These are phyloP conservation scores for Megalurothrips usitatus DNA, from an alignment of 2,888 invertebrate species.

Conservation along the genomic window DNA sequence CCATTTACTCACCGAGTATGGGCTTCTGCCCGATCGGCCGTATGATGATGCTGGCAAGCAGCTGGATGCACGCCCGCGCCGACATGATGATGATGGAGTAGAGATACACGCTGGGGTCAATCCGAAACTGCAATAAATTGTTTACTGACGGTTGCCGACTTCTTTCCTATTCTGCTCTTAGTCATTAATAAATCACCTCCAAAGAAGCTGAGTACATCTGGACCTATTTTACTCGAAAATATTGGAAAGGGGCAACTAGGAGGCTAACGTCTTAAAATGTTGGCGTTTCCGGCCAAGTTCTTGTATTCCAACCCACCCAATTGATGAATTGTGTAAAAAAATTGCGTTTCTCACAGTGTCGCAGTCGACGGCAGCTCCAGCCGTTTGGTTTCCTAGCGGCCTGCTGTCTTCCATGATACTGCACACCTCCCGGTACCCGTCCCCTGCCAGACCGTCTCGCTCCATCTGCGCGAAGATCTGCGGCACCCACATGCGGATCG, in stretches of 20 bases:
- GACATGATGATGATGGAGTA: constrained; percentile 5
- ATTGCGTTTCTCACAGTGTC: background rate
- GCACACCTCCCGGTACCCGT: background rate
- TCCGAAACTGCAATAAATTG: background rate
- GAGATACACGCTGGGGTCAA: constrained; percentile 10
- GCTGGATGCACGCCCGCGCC: background rate
- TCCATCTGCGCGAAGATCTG: constrained; percentile 2
- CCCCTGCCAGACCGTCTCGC: background rate
- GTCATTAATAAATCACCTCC: no score
- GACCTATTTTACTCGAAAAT: no score
- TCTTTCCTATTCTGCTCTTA: no score
- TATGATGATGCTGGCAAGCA: background rate
- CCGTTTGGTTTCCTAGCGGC: background rate
- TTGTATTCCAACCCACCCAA: no score
- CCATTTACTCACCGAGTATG: background rate
- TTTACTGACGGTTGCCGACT: no score
- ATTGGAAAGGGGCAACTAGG: no score
- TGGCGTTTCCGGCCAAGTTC: no score
- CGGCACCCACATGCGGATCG: constrained; percentile 23
- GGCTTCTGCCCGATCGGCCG: background rate
- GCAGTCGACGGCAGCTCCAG: background rate
- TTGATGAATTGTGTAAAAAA: no score
- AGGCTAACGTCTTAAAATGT: no score
- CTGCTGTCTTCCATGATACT: background rate
- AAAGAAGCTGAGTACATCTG: no score